Base-by-base conservation (phyloP, 2,888 invertebrate species). In the Ichneumon xanthorius region DNA sequence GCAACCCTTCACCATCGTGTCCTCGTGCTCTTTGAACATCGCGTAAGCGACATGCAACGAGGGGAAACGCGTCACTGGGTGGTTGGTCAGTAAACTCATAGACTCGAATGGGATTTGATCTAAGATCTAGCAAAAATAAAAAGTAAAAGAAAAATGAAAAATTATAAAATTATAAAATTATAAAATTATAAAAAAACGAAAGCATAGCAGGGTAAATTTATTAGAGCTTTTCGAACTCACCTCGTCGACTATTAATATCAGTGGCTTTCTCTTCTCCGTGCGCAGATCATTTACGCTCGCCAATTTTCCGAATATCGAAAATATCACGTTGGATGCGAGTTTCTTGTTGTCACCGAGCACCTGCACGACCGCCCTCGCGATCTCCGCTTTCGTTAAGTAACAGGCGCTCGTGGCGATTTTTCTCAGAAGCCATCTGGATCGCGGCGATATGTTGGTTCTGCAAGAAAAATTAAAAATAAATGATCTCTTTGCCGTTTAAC, bases 71-170 rank as follows among this genome's bases (percentile, higher is more conserved):
- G 96, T 96, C 0, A 97, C 96, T 0, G 97, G 96, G 68, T 97
- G 96, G n/a, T 95, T 94, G 83, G 94, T 94, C 14, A 98, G 90
- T 16, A 96, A 94, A 0, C 96, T 95, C 80, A 97, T 94, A 86
- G 96, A 96, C 94, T 98, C 98, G 96, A 97, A 98, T 0, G 98
- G 97, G 82, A 98, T 95, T 78, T 95, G 95, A 94, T 98, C 97
- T 16, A 98, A 93, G 89, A 95, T 94, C 97, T 97, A 91, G 55
- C 94, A 37, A 37, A 93, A 85, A 87, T 87, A n/a, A 37, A 58
- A 40, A 53, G 77, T 19, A 19, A 11, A 30, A 45, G 61, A 5
- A 6, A 0, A 33, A 33, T 0, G 30, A 37, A n/a, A n/a, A n/a
- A n/a, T n/a, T n/a, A 9, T 40, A 40, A 40, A 14, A 48, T 0